These are phyloP conservation scores for Daubentonia madagascariensis DNA, from an alignment of 2,113 vertebrate genomes.

Conservation along the genomic window DNA sequence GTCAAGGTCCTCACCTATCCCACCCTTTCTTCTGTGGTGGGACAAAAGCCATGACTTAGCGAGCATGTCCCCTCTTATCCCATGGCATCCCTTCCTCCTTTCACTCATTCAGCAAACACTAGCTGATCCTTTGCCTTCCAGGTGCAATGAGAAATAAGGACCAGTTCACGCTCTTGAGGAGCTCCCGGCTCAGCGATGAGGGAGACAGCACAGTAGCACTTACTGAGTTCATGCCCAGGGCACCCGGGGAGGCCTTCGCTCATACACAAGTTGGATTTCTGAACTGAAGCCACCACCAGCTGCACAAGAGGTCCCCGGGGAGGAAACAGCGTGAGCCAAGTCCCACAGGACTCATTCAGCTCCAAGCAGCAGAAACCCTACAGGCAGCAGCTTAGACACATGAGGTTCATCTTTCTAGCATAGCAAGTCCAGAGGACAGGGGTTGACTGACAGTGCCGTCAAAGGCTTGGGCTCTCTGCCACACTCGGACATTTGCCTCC, in stretches of 20 bases:
- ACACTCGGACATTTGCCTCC: too few species aligned
- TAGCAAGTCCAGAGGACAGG: neutral
- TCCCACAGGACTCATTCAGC: rapidly evolving
- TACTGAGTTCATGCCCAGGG: neutral
- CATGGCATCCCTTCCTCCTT: too few species aligned
- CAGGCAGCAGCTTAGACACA: neutral
- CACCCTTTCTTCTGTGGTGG: rapidly evolving
- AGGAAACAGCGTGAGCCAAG: rapidly evolving
- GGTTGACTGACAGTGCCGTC: rapidly evolving
- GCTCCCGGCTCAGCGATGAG: rapidly evolving
- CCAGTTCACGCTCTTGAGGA: rapidly evolving
- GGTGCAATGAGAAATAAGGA: neutral
- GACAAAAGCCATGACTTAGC: neutral
- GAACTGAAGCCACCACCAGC: neutral
- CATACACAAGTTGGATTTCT: neutral
- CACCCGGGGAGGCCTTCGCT: rapidly evolving
- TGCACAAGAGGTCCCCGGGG: neutral
- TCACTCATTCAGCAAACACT: too few species aligned
- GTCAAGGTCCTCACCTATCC: neutral
- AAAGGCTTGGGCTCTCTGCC: neutral
- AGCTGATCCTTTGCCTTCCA: neutral
- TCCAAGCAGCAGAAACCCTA: neutral
- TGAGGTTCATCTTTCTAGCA: neutral
- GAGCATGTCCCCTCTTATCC: neutral
- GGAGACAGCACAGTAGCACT: neutral